These are phyloP conservation scores for Daboia siamensis DNA, from an alignment of 2,113 vertebrate species.

Conservation along the genomic window DNA sequence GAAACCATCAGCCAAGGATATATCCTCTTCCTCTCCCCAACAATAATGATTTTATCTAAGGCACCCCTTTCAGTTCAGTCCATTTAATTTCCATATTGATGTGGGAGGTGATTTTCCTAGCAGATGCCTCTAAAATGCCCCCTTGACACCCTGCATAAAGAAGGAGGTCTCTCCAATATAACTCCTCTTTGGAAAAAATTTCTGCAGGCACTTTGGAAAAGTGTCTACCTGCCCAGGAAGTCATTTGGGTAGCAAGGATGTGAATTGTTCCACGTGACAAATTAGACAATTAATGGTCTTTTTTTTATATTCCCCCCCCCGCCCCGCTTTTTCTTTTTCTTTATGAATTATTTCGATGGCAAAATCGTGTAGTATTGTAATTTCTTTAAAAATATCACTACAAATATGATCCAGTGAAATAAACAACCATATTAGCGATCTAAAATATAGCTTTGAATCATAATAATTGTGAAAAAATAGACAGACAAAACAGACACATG, in stretches of 20 bases:
- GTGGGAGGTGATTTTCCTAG: neutral
- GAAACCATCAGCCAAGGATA: neutral
- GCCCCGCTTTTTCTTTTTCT: neutral
- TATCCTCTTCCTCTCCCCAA: neutral
- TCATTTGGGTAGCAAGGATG: neutral
- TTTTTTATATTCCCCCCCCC: rapidly evolving
- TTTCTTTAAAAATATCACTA: neutral
- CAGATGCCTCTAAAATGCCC: neutral
- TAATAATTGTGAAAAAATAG: neutral
- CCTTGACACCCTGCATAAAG: neutral
- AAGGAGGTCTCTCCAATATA: neutral
- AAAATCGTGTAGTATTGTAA: neutral
- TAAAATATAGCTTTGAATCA: neutral
- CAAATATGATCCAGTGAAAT: neutral
- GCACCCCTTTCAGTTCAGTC: neutral
- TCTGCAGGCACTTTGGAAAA: neutral
- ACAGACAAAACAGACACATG: neutral
- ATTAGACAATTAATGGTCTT: neutral
- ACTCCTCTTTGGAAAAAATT: neutral
- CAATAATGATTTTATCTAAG: neutral
- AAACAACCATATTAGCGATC: neutral
- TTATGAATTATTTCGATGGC: neutral
- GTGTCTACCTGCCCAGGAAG: neutral
- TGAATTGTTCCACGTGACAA: neutral
- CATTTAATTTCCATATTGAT: neutral